These are phyloP conservation scores for Arctia plantaginis DNA, from an alignment of 2,888 invertebrate species.

Conservation along the genomic window DNA sequence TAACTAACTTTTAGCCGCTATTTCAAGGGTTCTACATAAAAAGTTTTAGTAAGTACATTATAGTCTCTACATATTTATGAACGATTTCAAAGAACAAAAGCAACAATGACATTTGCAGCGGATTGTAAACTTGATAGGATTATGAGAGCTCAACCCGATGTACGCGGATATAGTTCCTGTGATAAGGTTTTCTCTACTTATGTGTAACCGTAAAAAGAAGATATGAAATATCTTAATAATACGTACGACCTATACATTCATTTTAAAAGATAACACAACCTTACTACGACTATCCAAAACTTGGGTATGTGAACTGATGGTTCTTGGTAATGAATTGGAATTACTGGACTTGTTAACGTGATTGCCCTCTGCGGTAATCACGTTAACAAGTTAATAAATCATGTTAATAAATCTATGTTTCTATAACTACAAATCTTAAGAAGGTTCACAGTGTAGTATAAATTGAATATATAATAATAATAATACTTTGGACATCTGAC, in stretches of 20 bases:
- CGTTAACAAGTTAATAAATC: too few relatives aligned
- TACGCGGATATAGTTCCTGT: conserved; percentile 37
- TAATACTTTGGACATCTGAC: too few relatives aligned
- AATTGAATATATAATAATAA: too few relatives aligned
- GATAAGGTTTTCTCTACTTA: conserved; percentile 38
- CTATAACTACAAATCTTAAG: too few relatives aligned
- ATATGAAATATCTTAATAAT: conserved; percentile 11
- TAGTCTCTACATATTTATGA: not conserved
- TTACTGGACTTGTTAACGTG: not conserved
- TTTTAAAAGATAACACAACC: not conserved
- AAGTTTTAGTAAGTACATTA: not conserved
- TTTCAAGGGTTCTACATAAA: not conserved
- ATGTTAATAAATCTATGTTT: too few relatives aligned
- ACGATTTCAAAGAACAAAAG: conserved; percentile 38
- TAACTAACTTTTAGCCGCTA: not conserved
- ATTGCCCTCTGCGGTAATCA: not conserved
- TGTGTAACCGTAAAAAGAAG: conserved; percentile 25
- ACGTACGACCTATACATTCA: not conserved
- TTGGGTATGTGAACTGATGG: not conserved
- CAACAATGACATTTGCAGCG: conserved; percentile 23
- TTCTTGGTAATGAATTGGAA: not conserved
- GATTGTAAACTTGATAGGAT: conserved; percentile 52
- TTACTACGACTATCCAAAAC: not conserved
- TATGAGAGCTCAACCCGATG: conserved; percentile 42
- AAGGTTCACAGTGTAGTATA: too few relatives aligned